A percentile compares a stretch with the other conserved stretches of the same genome.
phyloP scores from a whole-genome alignment of 2,888 invertebrate genomes.

The Embidobia sp. region DNA sequence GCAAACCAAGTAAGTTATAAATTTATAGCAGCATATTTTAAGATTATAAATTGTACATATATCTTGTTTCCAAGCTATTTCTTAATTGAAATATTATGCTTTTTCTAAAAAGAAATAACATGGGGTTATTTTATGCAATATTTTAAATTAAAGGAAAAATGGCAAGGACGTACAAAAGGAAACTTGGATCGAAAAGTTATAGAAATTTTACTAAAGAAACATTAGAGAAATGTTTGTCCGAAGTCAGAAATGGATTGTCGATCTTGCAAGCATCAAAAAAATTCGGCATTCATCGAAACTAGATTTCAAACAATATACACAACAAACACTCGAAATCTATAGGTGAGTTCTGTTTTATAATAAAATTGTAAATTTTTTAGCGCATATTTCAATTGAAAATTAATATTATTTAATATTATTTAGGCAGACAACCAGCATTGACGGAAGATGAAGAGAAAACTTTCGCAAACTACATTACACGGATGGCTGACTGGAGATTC shows the following conservation, averaged over 20 bases:
- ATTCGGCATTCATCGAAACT: constrained; percentile 18
- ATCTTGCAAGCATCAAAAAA: constrained; percentile 9
- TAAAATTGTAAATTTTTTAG: too few species aligned
- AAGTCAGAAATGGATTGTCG: not conserved
- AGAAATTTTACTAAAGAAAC: constrained; percentile 9
- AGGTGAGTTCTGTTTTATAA: too few species aligned
- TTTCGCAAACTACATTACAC: too few species aligned
- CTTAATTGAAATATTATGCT: too few species aligned
- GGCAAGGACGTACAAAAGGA: constrained; percentile 10
- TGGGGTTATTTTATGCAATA: constrained; percentile 23
- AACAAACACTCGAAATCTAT: constrained; percentile 6
- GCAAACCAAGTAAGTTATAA: too few species aligned
- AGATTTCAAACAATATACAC: constrained; percentile 26
- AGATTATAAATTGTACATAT: too few species aligned
- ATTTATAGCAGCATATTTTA: too few species aligned
- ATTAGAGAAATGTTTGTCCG: constrained; percentile 13
- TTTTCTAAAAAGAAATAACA: too few species aligned
- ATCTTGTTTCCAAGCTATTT: too few species aligned
- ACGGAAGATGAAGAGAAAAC: constrained; percentile 6
- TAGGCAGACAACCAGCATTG: constrained; percentile 1
- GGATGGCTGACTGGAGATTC: constrained; percentile 1
- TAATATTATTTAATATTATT: too few species aligned
- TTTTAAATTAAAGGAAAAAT: constrained; percentile 36
- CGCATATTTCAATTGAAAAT: too few species aligned
- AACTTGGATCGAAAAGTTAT: constrained; percentile 20